phyloP scores from a whole-genome alignment of 2,888 invertebrate species.

The Tetheella fluctuosa region DNA sequence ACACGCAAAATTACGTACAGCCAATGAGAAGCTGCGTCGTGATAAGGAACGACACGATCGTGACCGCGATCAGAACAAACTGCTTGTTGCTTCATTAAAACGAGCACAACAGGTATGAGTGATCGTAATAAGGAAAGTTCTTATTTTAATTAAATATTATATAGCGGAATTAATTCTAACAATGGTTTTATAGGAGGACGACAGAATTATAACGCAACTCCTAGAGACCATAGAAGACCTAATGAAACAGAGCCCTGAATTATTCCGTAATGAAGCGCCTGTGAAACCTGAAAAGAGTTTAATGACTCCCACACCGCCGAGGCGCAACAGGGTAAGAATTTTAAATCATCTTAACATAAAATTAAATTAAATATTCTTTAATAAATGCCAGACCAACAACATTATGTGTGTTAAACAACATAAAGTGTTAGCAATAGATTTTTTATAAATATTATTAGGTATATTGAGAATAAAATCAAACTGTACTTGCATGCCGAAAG shows the following conservation, averaged over 20 bases:
- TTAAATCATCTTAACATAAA: neutral
- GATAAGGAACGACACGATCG: conserved; percentile 94
- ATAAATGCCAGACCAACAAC: too few species aligned
- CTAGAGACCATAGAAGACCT: conserved; percentile 92
- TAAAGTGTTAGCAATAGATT: too few species aligned
- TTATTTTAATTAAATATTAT: neutral
- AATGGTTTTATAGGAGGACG: conserved; percentile 84
- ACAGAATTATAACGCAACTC: conserved; percentile 88
- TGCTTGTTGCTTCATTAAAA: conserved; percentile 75
- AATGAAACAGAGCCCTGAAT: conserved; percentile 90
- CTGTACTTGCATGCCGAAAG: too few species aligned
- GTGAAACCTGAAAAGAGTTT: conserved; percentile 73
- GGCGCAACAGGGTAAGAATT: conserved; percentile 84
- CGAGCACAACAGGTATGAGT: conserved; percentile 78
- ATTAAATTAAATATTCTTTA: too few species aligned
- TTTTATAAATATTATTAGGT: too few species aligned
- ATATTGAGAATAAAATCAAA: too few species aligned
- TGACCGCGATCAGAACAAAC: conserved; percentile 87
- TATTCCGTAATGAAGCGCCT: conserved; percentile 69
- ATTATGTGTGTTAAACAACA: too few species aligned
- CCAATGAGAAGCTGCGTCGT: conserved; percentile 94
- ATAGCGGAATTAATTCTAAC: neutral
- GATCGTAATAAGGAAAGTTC: neutral
- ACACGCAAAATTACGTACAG: conserved; percentile 94
- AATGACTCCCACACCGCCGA: conserved; percentile 88